Conservation (phyloP, 1,140 invertebrate genomes). For the Ceratitis capitata region DNA sequence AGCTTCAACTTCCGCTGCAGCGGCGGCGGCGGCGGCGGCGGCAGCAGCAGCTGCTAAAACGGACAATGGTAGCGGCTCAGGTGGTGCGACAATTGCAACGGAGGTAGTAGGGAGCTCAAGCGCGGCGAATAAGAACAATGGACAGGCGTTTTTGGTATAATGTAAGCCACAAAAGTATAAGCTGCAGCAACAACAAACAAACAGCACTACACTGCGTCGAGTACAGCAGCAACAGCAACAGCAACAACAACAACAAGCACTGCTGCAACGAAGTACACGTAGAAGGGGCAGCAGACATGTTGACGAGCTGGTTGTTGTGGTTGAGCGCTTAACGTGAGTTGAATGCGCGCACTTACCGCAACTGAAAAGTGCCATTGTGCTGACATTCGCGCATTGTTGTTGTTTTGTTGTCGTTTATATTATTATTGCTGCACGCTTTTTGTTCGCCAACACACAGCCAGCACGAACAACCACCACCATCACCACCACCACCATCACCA, state of each 20-base stretch:
- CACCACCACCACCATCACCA: not conserved
- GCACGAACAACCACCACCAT: not conserved
- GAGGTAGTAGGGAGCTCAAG: slow-evolving; percentile 44
- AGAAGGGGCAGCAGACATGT: not conserved
- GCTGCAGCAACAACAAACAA: not conserved
- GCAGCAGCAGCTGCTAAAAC: slow-evolving; percentile 42
- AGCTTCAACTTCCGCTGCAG: slow-evolving; percentile 59
- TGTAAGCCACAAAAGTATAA: slow-evolving; percentile 20
- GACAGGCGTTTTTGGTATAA: slow-evolving; percentile 63
- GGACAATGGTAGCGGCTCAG: slow-evolving; percentile 22
- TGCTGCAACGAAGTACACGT: not conserved
- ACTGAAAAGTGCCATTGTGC: not conserved
- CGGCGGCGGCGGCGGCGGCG: slow-evolving; percentile 51
- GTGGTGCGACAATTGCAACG: slow-evolving; percentile 38
- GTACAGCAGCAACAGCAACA: not conserved
- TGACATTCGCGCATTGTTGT: not conserved
- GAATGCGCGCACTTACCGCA: slow-evolving; percentile 18
- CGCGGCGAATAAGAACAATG: slow-evolving; percentile 48
- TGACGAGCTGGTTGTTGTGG: slow-evolving; percentile 23
- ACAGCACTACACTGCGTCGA: not conserved
- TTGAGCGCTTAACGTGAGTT: slow-evolving; percentile 19
- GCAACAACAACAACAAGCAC: not conserved
- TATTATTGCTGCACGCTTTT: slow-evolving; percentile 30
- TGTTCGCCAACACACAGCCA: slow-evolving; percentile 11
- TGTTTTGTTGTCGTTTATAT: not conserved